phyloP scores from a whole-genome alignment of 2,113 vertebrate genomes.

The Daphoenositta chrysoptera region DNA sequence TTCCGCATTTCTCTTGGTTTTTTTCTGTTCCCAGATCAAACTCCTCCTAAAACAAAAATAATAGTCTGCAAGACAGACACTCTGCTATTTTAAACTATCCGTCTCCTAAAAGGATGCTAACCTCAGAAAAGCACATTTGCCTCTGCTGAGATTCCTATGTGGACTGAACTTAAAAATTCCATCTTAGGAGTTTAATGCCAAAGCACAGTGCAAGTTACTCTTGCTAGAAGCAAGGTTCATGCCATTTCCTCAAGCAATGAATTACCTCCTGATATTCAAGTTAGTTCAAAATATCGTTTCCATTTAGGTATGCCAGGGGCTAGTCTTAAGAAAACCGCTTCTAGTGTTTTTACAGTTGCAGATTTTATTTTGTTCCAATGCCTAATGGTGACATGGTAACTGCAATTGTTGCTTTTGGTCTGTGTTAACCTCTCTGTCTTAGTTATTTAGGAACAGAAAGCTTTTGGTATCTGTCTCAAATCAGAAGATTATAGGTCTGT shows the following conservation, averaged over 20 bases:
- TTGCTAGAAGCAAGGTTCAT: slow-evolving; percentile 66
- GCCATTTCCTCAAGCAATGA: slow-evolving; percentile 52
- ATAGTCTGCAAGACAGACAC: neutral
- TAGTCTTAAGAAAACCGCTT: slow-evolving; percentile 53
- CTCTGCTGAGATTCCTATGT: slow-evolving; percentile 3
- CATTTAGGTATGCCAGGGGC: slow-evolving; percentile 52
- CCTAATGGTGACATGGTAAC: neutral
- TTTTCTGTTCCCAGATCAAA: neutral
- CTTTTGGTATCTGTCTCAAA: neutral
- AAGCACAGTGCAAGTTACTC: slow-evolving; percentile 63
- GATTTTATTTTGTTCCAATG: slow-evolving; percentile 34
- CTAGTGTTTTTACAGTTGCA: slow-evolving; percentile 42
- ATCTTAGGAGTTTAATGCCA: slow-evolving; percentile 48
- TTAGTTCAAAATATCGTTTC: slow-evolving; percentile 55
- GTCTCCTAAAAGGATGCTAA: neutral
- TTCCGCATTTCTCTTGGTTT: neutral
- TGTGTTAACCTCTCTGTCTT: slow-evolving; percentile 18
- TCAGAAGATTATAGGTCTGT: neutral
- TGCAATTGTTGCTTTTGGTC: neutral
- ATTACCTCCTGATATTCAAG: neutral
- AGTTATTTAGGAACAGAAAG: neutral
- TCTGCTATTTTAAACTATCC: neutral
- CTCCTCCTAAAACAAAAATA: neutral
- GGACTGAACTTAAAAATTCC: slow-evolving; percentile 23
- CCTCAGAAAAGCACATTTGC: slow-evolving; percentile 18